Conservation (phyloP, 2,888 invertebrate genomes). For the Zhuqinia jingwanae region DNA sequence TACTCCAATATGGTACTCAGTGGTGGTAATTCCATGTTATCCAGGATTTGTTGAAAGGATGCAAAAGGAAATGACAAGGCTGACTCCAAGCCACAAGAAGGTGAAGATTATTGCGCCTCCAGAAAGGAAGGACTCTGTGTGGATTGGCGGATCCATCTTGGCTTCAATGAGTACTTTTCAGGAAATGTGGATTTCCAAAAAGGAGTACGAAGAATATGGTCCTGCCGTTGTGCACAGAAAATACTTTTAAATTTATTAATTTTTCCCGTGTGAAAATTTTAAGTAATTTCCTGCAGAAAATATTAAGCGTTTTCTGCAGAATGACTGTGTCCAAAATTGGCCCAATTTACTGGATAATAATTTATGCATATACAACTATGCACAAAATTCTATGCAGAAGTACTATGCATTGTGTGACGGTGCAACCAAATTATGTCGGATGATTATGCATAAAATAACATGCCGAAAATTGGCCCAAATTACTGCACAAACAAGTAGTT, state of each 20-base stretch:
- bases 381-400: too few relatives aligned
- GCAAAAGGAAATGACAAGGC: slow-evolving; percentile 98
- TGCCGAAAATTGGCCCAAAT: too few relatives aligned
- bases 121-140: slow-evolving; percentile 98
- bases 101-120: slow-evolving; percentile 93
- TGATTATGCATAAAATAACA: too few relatives aligned
- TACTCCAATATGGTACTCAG: slow-evolving; percentile 95
- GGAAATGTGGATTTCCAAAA: slow-evolving; percentile 98
- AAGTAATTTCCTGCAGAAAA: too few relatives aligned
- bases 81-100: slow-evolving; percentile 86
- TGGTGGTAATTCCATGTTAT: slow-evolving; percentile 97
- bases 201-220: slow-evolving; percentile 98
- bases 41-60: slow-evolving; percentile 98
- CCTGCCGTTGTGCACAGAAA: slow-evolving; percentile 98
- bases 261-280: too few relatives aligned
- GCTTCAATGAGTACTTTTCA: slow-evolving; percentile 95
- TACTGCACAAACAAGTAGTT: too few relatives aligned
- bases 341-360: too few relatives aligned
- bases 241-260: slow-evolving; percentile 95
- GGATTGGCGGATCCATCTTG: slow-evolving; percentile 99
- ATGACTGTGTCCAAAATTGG: too few relatives aligned
- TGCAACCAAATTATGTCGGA: too few relatives aligned
- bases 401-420: too few relatives aligned
- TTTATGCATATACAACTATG: too few relatives aligned
- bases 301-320: too few relatives aligned